These are phyloP conservation scores for Romanogobio albipinnatus DNA, from an alignment of 2,113 vertebrate species.

Conservation along the genomic window DNA sequence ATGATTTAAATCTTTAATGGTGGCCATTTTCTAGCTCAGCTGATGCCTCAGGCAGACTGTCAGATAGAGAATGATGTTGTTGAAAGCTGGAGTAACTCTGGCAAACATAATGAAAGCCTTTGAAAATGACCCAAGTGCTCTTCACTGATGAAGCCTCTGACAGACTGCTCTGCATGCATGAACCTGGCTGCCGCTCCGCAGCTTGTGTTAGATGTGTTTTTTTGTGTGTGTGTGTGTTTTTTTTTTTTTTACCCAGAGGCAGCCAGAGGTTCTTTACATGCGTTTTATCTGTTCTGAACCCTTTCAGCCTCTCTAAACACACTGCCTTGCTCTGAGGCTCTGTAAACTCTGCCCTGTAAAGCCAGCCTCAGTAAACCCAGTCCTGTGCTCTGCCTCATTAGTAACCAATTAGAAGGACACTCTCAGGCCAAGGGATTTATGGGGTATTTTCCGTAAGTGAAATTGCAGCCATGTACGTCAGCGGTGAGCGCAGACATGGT, in stretches of 20 bases:
- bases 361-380: neutral
- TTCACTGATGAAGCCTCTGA: constrained; percentile 41
- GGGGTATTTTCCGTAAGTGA: neutral
- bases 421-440: constrained; percentile 19
- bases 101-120: constrained; percentile 48
- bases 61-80: constrained; percentile 48
- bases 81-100: constrained; percentile 40
- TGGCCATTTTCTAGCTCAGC: constrained; percentile 19
- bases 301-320: constrained; percentile 37
- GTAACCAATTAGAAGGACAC: constrained; percentile 15
- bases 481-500: constrained; percentile 8
- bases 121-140: constrained; percentile 46
- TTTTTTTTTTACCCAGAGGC: constrained; percentile 29
- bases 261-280: constrained; percentile 6
- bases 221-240: neutral
- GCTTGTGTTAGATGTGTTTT: constrained; percentile 35
- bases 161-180: constrained; percentile 20
- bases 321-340: constrained; percentile 35
- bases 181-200: constrained; percentile 30
- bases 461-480: neutral
- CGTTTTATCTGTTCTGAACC: constrained; percentile 31
- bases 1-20: constrained; percentile 51
- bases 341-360: constrained; percentile 24
- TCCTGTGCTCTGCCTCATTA: constrained; percentile 8
- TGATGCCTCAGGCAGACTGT: constrained; percentile 40